Base-by-base conservation (phyloP, 2,113 vertebrate genomes). In the Sterna hirundo region DNA sequence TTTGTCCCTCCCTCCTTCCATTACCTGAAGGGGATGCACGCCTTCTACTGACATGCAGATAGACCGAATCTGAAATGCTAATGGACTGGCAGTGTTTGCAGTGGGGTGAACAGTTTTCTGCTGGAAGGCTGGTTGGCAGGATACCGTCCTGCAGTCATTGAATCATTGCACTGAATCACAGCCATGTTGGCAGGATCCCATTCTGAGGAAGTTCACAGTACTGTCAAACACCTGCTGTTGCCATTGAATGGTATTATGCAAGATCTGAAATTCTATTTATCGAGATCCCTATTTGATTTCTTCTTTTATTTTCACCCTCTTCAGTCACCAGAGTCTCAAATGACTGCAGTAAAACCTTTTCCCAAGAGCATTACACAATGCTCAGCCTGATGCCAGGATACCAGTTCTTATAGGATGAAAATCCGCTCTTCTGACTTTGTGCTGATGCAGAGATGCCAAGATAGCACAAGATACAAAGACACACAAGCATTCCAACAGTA, bases 191-290 rank as follows among this genome's bases (percentile, higher is more conserved):
- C 98, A 98, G 97, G 94, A 98, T 98, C 98, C 96, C 97, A 97
- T 98, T 98, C 98, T 95, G 97, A 98, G 98, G 98, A 98, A 98
- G 98, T 98, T 98, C 97, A 87, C 97, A 98, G 97, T 96, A 88
- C 97, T 98, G 97, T 98, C 98, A 98, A 98, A 98, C 98, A 98
- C 98, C 98, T 98, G 97, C 98, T 98, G 98, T 98, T 98, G 96
- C 97, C 97, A 98, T 98, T 98, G 98, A 98, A 97, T 94, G 97
- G 95, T 98, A 97, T 98, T 98, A 98, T 98, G 96, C 97, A 98
- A 98, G 97, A 97, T 98, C 97, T 96, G 95, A 97, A 98, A 96
- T 97, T 95, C 97, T 98, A 97, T 98, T 98, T 98, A 98, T 98
- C 78, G 87, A 98, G 95, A 98, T 96, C 95, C 96, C 95, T 93